Base-by-base conservation (phyloP, 1,140 invertebrate genomes). In the Battus philenor region DNA sequence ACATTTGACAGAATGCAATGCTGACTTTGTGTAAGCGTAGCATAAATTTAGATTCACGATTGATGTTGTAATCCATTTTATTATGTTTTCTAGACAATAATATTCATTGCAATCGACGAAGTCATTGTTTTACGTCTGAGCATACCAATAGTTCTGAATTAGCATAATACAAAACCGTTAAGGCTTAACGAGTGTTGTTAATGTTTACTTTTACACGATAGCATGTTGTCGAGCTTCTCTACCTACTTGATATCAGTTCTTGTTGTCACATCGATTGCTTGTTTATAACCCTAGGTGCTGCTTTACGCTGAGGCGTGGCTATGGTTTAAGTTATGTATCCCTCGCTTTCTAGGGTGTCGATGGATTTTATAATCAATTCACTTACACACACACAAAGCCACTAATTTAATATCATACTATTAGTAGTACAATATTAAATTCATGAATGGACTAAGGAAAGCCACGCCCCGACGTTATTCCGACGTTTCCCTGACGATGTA, bases 261-360 rank as follows among this genome's bases (percentile, higher is more conserved):
- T 50, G 32, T 30, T 24, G 27, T 47, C 45, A 44, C 17, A 45
- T 51, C 46, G 49, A 46, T 50, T 27, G 49, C 49, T 67, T 60
- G 31, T 51, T 59, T 48, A n/a, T 41, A 47, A 53, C 45, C 50
- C 64, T 59, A 71, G 72, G 58, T 61, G 61, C 61, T 54, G 20
- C 6, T 9, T 13, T 13, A n/a, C 11, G 11, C 8, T 6, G 16
- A 27, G 24, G 6, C 36, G 34, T 11, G 8, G 34, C 18, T 7
- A 12, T 4, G 34, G 10, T 9, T 2, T 20, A 6, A 6, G 18
- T 20, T 20, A 20, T 20, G 18, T 20, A 27, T 22, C 7, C 20
- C 3, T 4, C 3, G 7, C 20, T 22, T 7, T 22, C 7, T 22
- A 7, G 20, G 7, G 7, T 4, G 20, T 22, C 20, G 7, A 22